Evolutionary conservation across 2,888 invertebrate species (phyloP).

Genomic region (Drymonia ruficornis): DNA sequence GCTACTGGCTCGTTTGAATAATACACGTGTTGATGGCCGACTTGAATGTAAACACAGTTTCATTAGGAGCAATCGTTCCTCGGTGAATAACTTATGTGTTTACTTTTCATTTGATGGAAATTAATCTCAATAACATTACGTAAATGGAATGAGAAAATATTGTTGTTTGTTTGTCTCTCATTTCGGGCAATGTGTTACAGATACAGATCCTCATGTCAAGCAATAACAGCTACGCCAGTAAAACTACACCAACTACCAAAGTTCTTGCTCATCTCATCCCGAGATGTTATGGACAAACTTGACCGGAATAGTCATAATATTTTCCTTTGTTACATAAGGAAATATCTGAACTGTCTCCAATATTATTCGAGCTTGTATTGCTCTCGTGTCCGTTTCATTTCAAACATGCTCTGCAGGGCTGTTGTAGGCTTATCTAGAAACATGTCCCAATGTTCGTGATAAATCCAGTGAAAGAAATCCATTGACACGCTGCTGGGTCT

Average conservation of each 20-base stretch:
- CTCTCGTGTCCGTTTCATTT: background rate
- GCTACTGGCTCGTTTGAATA: no score
- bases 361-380: background rate
- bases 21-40: background rate
- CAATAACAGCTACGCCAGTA: background rate
- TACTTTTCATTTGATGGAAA: no score
- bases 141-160: background rate
- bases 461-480: constrained; percentile 12
- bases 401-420: background rate
- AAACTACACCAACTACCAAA: background rate
- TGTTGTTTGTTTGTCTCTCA: background rate
- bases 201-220: background rate
- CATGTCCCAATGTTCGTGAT: constrained; percentile 7
- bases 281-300: background rate
- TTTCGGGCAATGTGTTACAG: background rate
- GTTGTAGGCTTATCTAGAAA: background rate
- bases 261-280: background rate
- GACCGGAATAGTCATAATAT: background rate
- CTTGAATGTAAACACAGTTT: no score
- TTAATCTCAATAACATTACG: background rate
- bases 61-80: no score
- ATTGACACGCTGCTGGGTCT: constrained; percentile 4
- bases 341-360: background rate
- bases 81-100: no score
- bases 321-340: background rate